These are phyloP conservation scores for Callyntrura sp. DNA, from an alignment of 2,888 invertebrate species.

Conservation along the genomic window DNA sequence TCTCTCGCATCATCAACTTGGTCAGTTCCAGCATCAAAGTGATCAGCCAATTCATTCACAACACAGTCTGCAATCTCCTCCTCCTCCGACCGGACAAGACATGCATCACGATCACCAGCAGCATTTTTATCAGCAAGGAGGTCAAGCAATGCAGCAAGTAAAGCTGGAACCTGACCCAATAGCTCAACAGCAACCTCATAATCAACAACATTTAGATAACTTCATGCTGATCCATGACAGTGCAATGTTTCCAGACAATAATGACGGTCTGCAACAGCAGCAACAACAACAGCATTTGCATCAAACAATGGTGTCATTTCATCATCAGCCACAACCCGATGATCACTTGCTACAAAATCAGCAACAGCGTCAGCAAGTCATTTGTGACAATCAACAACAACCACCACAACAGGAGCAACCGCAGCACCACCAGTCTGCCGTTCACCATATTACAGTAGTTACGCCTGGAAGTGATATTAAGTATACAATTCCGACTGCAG, in stretches of 20 bases:
- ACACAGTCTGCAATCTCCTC: constrained; percentile 63
- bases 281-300: constrained; percentile 66
- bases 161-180: constrained; percentile 75
- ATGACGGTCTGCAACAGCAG: constrained; percentile 66
- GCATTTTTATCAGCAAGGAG: constrained; percentile 71
- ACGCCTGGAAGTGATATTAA: constrained; percentile 79
- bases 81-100: constrained; percentile 63
- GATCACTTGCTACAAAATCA: constrained; percentile 67
- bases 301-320: constrained; percentile 70
- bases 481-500: constrained; percentile 77
- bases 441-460: constrained; percentile 74
- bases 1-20: constrained; percentile 64
- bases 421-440: constrained; percentile 65
- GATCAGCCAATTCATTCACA: constrained; percentile 62
- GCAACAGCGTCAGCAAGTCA: constrained; percentile 73
- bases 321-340: constrained; percentile 63
- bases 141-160: constrained; percentile 68
- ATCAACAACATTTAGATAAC: constrained; percentile 68
- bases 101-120: constrained; percentile 76
- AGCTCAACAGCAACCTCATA: constrained; percentile 68
- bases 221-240: constrained; percentile 73
- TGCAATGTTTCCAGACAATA: constrained; percentile 72
- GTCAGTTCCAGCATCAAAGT: constrained; percentile 62
- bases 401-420: constrained; percentile 54
- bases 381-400: constrained; percentile 74